A percentile compares a stretch with the other conserved stretches of the same genome.
Evolutionary conservation across 2,113 vertebrate species (phyloP).

Genomic region (Acrocephalus arundinaceus): DNA sequence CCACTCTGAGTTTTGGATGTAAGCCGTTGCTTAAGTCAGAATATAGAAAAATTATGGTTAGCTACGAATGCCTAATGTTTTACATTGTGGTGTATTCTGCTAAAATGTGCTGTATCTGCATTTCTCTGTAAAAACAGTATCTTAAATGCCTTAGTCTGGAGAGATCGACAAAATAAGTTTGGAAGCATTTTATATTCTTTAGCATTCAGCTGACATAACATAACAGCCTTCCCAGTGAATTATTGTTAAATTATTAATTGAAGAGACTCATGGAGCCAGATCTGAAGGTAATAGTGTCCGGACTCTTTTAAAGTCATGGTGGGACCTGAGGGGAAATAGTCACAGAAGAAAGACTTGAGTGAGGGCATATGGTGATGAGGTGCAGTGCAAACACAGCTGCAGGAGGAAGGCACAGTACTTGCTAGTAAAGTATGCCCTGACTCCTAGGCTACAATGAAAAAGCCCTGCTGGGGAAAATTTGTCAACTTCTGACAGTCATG

Average conservation of each 20-base stretch:
- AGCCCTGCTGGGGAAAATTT: neutral
- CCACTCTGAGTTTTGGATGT: constrained; percentile 92
- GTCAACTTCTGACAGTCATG: neutral
- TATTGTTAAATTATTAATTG: neutral
- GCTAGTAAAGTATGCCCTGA: neutral
- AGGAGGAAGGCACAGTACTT: neutral
- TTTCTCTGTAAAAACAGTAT: neutral
- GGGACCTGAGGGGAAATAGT: neutral
- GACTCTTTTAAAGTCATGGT: neutral
- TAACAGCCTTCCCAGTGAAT: neutral
- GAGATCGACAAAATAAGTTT: neutral
- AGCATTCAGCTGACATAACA: neutral
- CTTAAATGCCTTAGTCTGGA: neutral
- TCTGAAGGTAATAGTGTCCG: neutral
- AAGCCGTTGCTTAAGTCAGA: constrained; percentile 65
- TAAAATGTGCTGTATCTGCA: neutral
- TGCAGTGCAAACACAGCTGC: neutral
- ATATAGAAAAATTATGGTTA: neutral
- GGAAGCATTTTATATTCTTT: neutral
- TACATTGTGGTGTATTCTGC: neutral
- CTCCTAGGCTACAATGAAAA: neutral
- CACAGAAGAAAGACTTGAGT: neutral
- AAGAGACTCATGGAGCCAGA: neutral
- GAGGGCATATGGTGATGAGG: neutral
- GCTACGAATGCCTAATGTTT: neutral